Percentiles rank a stretch among this genome's conserved stretches.
phyloP scores from a whole-genome alignment of 2,888 invertebrate genomes.

The Chloromyia formosa region DNA sequence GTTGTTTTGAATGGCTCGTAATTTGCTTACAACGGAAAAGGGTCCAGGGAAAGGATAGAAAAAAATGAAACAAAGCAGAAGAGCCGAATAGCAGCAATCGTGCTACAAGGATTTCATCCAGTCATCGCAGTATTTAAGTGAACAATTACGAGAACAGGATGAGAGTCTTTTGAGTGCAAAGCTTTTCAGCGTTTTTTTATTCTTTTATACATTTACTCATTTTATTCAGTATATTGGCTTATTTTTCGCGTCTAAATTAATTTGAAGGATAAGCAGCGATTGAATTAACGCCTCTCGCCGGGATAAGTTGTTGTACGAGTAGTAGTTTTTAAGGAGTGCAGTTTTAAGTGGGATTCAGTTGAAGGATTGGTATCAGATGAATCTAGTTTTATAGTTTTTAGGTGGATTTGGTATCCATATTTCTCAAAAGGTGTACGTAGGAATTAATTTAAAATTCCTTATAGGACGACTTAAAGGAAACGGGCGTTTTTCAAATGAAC shows the following conservation, averaged over 20 bases:
- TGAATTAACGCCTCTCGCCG: neutral
- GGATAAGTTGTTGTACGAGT: neutral
- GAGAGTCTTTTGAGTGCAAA: conserved; percentile 27
- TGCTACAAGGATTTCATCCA: conserved; percentile 18
- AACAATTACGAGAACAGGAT: conserved; percentile 39
- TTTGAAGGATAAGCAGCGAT: conserved; percentile 2
- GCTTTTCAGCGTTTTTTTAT: conserved; percentile 7
- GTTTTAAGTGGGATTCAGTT: too few species aligned
- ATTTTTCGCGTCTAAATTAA: neutral
- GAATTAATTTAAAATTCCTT: too few species aligned
- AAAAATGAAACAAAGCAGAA: neutral
- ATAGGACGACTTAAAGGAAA: too few species aligned
- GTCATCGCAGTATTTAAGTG: conserved; percentile 19
- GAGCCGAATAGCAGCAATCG: conserved; percentile 6
- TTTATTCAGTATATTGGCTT: neutral
- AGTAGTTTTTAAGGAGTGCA: neutral
- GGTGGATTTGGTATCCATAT: too few species aligned
- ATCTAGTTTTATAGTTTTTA: too few species aligned
- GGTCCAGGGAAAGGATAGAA: neutral
- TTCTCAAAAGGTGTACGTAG: too few species aligned
- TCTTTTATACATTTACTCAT: neutral
- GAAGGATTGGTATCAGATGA: too few species aligned
- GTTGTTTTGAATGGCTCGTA: neutral
- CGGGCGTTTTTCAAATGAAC: too few species aligned
- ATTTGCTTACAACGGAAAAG: conserved; percentile 15